These are phyloP conservation scores for Caenorhabditis afra DNA, from an alignment of 2,888 invertebrate species.

Conservation along the genomic window DNA sequence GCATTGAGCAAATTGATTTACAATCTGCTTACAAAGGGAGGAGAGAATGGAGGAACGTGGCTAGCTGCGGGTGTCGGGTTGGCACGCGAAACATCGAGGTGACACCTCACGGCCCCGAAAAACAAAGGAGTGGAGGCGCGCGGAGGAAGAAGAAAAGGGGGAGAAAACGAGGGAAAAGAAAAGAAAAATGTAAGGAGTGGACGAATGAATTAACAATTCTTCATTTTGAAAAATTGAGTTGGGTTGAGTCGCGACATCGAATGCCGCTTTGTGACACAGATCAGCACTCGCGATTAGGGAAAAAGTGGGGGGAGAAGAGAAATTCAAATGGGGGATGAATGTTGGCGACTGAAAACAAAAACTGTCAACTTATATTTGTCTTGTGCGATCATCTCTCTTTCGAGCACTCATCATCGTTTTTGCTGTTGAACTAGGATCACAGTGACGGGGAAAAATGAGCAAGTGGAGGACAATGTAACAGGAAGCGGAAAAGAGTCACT, in stretches of 20 bases:
- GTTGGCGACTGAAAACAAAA: slow-evolving; percentile 17
- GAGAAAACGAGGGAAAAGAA: too few relatives aligned
- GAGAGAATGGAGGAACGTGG: slow-evolving; percentile 3
- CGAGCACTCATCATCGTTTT: slow-evolving; percentile 14
- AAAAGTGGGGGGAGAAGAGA: not conserved
- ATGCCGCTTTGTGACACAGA: slow-evolving; percentile 7
- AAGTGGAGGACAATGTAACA: slow-evolving; percentile 31
- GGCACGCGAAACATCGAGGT: slow-evolving; percentile 48
- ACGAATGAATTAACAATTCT: slow-evolving; percentile 50
- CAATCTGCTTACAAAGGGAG: slow-evolving; percentile 46
- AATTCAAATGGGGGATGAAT: too few relatives aligned
- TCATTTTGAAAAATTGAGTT: slow-evolving; percentile 46
- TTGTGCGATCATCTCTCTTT: slow-evolving; percentile 34
- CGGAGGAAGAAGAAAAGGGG: slow-evolving; percentile 29
- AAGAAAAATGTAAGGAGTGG: not conserved
- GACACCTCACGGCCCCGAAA: slow-evolving; percentile 35
- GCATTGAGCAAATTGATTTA: slow-evolving; percentile 57
- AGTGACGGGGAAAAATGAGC: slow-evolving; percentile 12
- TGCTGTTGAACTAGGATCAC: not conserved
- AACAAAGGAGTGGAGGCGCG: slow-evolving; percentile 37
- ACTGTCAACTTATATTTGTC: slow-evolving; percentile 52
- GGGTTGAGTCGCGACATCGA: slow-evolving; percentile 26
- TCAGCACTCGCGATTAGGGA: slow-evolving; percentile 1
- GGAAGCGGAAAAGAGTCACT: slow-evolving; percentile 30
- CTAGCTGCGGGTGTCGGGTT: slow-evolving; percentile 24